phyloP scores from a whole-genome alignment of 2,113 vertebrate species.

The Abramis brama region DNA sequence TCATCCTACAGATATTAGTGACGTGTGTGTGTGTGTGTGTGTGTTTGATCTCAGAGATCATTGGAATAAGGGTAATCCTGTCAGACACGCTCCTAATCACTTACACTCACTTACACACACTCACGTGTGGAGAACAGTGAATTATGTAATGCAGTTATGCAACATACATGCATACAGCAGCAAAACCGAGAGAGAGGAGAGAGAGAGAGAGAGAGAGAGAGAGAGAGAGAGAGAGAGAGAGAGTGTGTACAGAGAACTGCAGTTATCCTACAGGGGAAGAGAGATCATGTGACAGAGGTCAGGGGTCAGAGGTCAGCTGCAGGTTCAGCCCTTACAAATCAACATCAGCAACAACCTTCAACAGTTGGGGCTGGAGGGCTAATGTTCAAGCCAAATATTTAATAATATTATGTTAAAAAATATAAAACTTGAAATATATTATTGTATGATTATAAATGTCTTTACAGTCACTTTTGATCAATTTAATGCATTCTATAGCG shows the following conservation, averaged over 20 bases:
- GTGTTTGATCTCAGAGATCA: slow-evolving; percentile 44
- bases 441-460: background rate
- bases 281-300: slow-evolving; percentile 1
- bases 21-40: slow-evolving; percentile 27
- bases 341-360: background rate
- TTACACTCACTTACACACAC: slow-evolving; percentile 38
- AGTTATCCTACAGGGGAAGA: background rate
- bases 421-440: background rate
- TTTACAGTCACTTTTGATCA: background rate
- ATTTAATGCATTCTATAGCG: too few species aligned
- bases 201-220: background rate
- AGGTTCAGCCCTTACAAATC: background rate
- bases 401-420: background rate
- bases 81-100: slow-evolving; percentile 47
- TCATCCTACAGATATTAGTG: slow-evolving; percentile 9
- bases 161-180: slow-evolving; percentile 60
- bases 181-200: slow-evolving; percentile 14
- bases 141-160: slow-evolving; percentile 63
- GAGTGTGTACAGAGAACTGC: background rate
- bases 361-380: background rate
- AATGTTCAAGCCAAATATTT: too few species aligned
- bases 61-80: slow-evolving; percentile 48
- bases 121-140: slow-evolving; percentile 54
- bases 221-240: background rate
- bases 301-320: slow-evolving; percentile 1